Evolutionary conservation across 2,797 vertebrate species (phyloP), one percentile per base, ranked within the genome.

Genomic region (Coregonus sp.): DNA sequence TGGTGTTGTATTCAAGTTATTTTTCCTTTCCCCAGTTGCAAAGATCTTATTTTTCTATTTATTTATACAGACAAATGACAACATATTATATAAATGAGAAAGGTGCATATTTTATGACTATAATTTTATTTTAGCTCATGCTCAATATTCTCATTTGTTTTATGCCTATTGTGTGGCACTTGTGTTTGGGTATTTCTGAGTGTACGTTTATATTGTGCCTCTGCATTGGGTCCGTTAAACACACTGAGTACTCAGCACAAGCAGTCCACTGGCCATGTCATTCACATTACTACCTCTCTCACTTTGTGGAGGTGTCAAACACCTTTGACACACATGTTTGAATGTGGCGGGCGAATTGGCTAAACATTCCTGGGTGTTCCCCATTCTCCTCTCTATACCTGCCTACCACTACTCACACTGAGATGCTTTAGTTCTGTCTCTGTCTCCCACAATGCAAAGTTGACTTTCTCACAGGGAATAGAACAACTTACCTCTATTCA

Each of bases 331-430:
- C 90, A 91, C 91, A 90, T 77, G 88, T 87, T 92, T 93, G 91
- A 93, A 91, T 90, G 87, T 83, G 79, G 86, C 81, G 75, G 89
- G 82, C 71, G 76, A 91, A 88, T 88, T 92, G 90, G 92, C 91
- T 87, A 90, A 92, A 93, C 91, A 93, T 92, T 93, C 91, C 89
- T 91, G 92, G 90, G 92, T 92, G 90, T 92, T 91, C 89, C 84
- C 80, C 80, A 70, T 90, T 63, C 16, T 25, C 20, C 87, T 89
- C 90, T 87, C 89, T 89, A 84, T 82, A 85, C 82, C 20, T 6
- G 2, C 20, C n/a, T 63, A 63, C 56, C 56, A 59, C 18, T 86
- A 76, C 89, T 90, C 87, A 74, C 79, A 74, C 25, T 75, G 75
- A 75, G 77, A 81, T 80, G 83, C 87, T 84, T 77, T 84, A 6